Percentiles rank a stretch among this genome's conserved stretches.
phyloP scores from a whole-genome alignment of 2,888 invertebrate species.

The Spisula subtruncata region DNA sequence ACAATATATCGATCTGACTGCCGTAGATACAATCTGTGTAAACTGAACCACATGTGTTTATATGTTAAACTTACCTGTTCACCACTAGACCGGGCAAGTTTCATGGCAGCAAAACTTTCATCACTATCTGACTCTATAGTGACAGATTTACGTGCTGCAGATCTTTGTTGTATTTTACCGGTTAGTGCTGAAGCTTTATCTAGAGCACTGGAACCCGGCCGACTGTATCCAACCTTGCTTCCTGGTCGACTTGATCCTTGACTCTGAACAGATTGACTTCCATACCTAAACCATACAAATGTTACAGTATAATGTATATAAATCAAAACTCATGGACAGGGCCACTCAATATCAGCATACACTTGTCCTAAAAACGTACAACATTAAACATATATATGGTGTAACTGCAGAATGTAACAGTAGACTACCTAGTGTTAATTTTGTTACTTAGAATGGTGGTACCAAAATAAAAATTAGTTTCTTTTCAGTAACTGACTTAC shows the following conservation, averaged over 20 bases:
- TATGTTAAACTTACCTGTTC: conserved; percentile 54
- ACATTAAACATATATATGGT: no score
- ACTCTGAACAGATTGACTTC: conserved; percentile 29
- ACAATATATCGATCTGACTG: no score
- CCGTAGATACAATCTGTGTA: no score
- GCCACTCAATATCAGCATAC: no score
- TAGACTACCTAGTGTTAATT: no score
- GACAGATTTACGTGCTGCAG: conserved; percentile 67
- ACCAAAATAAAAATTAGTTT: no score
- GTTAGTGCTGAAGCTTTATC: conserved; percentile 77
- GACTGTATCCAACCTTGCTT: conserved; percentile 43
- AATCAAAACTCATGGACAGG: no score
- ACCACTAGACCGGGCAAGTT: conserved; percentile 64
- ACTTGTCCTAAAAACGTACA: no score
- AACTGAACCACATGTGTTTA: no score
- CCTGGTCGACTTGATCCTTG: conserved; percentile 48
- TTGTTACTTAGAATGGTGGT: no score
- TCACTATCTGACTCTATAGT: conserved; percentile 80
- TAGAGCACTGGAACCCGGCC: conserved; percentile 72
- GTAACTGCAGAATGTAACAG: no score
- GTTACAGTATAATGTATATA: background rate
- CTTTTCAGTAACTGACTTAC: no score
- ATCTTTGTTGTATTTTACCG: conserved; percentile 76
- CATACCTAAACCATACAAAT: conserved; percentile 25
- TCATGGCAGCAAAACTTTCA: conserved; percentile 72